Conservation (phyloP, 2,113 vertebrate genomes). For the Platichthys stellatus region DNA sequence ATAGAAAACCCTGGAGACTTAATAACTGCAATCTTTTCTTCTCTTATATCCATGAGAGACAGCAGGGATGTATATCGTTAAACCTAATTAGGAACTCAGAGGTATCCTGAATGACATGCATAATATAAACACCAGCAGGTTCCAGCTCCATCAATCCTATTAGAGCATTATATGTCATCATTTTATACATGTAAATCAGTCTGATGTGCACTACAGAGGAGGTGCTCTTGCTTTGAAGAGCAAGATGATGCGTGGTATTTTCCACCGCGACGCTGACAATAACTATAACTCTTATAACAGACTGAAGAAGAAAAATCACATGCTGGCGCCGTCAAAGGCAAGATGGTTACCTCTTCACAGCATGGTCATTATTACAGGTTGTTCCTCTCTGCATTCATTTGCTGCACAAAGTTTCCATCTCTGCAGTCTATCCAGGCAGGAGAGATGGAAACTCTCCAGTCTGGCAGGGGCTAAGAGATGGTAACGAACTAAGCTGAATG, state of each 20-base stretch:
- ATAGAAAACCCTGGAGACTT: background rate
- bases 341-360: slow-evolving; percentile 31
- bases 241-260: slow-evolving; percentile 35
- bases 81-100: slow-evolving; percentile 32
- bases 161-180: slow-evolving; percentile 6
- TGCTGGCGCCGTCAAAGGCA: slow-evolving; percentile 3
- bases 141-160: slow-evolving; percentile 14
- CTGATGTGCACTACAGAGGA: background rate
- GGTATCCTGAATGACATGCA: slow-evolving; percentile 4
- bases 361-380: slow-evolving; percentile 43
- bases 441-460: slow-evolving; percentile 54
- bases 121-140: slow-evolving; percentile 15
- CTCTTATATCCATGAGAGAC: slow-evolving; percentile 3
- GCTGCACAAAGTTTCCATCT: slow-evolving; percentile 33
- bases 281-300: slow-evolving; percentile 25
- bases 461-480: slow-evolving; percentile 41
- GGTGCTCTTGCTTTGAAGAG: slow-evolving; percentile 2
- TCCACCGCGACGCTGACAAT: background rate
- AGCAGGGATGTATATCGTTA: slow-evolving; percentile 10
- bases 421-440: slow-evolving; percentile 7
- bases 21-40: background rate
- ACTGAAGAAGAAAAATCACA: slow-evolving; percentile 24
- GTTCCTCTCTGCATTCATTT: slow-evolving; percentile 43
- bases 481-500: slow-evolving; percentile 55
- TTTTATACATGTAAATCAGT: slow-evolving; percentile 37